Percentiles rank a stretch among this genome's conserved stretches.
Evolutionary conservation across 2,888 invertebrate species (phyloP).

Genomic region (Lasiommata megera): DNA sequence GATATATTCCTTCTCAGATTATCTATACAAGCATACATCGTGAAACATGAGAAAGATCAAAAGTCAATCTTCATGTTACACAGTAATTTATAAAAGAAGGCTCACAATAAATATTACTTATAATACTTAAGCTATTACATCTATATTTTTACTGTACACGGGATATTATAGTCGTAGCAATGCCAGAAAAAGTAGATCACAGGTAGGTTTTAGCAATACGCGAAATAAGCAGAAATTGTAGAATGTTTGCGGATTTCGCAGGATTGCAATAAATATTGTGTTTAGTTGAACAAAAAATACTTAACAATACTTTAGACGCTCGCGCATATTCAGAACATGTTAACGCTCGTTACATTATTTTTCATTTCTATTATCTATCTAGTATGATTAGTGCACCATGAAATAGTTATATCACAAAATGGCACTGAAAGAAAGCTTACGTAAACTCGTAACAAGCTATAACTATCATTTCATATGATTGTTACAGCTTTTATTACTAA

Average conservation of each 20-base stretch:
- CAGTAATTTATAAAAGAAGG: no score
- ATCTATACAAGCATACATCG: no score
- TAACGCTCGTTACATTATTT: no score
- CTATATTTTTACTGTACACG: background rate
- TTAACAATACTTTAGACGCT: background rate
- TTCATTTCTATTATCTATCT: background rate
- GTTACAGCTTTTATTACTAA: no score
- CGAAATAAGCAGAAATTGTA: no score
- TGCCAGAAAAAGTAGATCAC: background rate
- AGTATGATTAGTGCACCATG: conserved; percentile 11
- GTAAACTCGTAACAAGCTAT: background rate
- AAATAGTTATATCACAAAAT: conserved; percentile 24
- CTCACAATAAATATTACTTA: no score
- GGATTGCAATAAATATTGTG: background rate
- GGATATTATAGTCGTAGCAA: background rate
- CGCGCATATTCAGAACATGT: background rate
- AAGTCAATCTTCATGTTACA: no score
- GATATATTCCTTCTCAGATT: no score
- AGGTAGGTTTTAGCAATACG: background rate
- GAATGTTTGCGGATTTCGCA: no score
- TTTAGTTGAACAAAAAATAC: background rate
- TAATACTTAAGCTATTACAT: background rate
- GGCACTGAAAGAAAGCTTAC: conserved; percentile 19
- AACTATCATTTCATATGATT: no score
- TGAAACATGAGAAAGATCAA: no score